Conservation (phyloP, 2,888 invertebrate genomes). For the Caenorhabditis angaria region DNA sequence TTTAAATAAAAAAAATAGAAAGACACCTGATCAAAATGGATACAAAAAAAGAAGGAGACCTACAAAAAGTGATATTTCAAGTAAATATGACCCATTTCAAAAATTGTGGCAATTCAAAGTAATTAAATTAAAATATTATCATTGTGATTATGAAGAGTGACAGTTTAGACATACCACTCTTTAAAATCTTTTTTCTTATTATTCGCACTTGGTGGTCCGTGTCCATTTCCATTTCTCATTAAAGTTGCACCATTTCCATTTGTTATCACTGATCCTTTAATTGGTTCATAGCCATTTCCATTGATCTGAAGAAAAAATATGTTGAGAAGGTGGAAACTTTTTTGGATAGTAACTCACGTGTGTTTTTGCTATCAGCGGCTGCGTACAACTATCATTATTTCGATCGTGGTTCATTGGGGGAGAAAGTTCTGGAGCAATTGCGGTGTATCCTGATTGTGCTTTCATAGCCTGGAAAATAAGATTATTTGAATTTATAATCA, state of each 20-base stretch:
- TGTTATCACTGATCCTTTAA: conserved; percentile 59
- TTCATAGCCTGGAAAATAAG: conserved; percentile 51
- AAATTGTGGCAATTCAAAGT: background rate
- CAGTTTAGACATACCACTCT: conserved; percentile 68
- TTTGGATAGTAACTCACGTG: conserved; percentile 38
- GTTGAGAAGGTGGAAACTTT: background rate
- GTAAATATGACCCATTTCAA: background rate
- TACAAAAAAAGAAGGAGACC: background rate
- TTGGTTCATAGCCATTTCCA: conserved; percentile 60
- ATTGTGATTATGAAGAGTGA: background rate
- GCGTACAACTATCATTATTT: conserved; percentile 47
- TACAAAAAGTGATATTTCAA: background rate
- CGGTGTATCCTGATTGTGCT: conserved; percentile 62
- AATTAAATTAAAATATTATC: too few species aligned
- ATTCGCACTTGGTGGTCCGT: conserved; percentile 40
- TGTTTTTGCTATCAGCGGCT: conserved; percentile 47
- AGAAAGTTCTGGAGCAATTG: conserved; percentile 65
- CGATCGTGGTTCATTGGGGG: conserved; percentile 60
- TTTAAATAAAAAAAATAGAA: background rate
- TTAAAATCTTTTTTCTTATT: conserved; percentile 69
- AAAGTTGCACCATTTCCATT: conserved; percentile 51
- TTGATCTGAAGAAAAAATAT: conserved; percentile 36
- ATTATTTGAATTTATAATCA: too few species aligned
- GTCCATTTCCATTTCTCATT: conserved; percentile 50
- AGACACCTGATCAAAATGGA: background rate